These are phyloP conservation scores for Microtus pennsylvanicus DNA, from an alignment of 2,113 vertebrate species.

Conservation along the genomic window DNA sequence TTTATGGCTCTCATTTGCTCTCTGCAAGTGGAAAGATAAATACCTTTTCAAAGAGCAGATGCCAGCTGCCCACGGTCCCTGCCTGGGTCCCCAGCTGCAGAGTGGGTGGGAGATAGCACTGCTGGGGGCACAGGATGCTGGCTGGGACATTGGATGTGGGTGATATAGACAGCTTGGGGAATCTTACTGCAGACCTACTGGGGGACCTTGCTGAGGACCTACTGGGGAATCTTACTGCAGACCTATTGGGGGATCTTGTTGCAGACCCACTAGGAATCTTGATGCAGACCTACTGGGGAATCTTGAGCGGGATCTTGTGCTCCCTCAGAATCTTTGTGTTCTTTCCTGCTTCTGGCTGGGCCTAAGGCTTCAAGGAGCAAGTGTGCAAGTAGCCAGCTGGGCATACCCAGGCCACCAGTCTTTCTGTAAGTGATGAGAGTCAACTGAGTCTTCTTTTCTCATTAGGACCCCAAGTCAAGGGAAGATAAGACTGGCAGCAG, in stretches of 20 bases:
- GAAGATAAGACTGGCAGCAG: background rate
- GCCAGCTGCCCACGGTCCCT: constrained; percentile 42
- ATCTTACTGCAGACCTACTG: background rate
- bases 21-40: constrained; percentile 76
- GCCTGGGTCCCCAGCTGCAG: constrained; percentile 27
- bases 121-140: background rate
- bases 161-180: background rate
- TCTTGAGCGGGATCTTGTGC: background rate
- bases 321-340: background rate
- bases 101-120: background rate
- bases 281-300: too few relatives aligned
- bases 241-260: background rate
- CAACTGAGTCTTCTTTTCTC: background rate
- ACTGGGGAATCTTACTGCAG: too few relatives aligned
- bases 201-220: background rate
- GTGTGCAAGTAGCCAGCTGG: background rate
- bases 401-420: background rate
- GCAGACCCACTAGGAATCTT: background rate
- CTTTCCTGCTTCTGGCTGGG: background rate
- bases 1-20: constrained; percentile 45
- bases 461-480: background rate
- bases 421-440: background rate
- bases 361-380: background rate
- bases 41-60: constrained; percentile 72
- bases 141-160: background rate